Evolutionary conservation across 2,113 vertebrate genomes (phyloP).

Genomic region (Corythaixoides concolor): DNA sequence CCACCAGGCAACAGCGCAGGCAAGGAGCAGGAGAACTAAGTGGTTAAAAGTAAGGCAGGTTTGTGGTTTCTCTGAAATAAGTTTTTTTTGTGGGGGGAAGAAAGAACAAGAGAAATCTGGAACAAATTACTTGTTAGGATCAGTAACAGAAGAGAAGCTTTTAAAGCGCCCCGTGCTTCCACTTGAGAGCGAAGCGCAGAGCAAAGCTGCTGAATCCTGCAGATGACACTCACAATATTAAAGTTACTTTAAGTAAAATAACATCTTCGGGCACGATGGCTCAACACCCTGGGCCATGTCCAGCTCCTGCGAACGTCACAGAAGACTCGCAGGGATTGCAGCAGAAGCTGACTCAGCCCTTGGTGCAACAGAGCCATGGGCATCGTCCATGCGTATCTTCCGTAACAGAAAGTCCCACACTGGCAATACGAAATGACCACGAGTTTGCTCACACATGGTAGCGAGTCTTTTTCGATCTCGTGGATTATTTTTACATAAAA

Average conservation of each 20-base stretch:
- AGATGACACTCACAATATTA: neutral
- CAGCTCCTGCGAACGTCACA: neutral
- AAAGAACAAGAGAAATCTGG: neutral
- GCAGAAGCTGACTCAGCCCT: neutral
- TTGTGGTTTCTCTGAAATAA: neutral
- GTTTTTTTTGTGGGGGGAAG: neutral
- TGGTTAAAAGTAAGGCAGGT: neutral
- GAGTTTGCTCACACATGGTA: neutral
- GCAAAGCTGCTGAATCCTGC: neutral
- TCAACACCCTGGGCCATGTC: neutral
- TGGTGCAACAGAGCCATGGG: neutral
- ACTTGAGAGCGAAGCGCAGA: neutral
- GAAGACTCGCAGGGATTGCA: neutral
- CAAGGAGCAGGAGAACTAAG: neutral
- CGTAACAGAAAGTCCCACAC: rapidly evolving
- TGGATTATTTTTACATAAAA: neutral
- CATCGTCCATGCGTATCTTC: neutral
- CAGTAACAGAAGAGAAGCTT: neutral
- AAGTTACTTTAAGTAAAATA: neutral
- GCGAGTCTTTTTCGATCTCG: rapidly evolving
- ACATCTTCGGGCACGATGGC: neutral
- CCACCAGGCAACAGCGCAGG: neutral
- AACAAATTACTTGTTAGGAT: neutral
- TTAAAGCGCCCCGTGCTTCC: neutral
- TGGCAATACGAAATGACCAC: rapidly evolving